These are phyloP conservation scores for Rhadinocentrus ornatus DNA, from an alignment of 2,797 vertebrate species.

Conservation along the genomic window DNA sequence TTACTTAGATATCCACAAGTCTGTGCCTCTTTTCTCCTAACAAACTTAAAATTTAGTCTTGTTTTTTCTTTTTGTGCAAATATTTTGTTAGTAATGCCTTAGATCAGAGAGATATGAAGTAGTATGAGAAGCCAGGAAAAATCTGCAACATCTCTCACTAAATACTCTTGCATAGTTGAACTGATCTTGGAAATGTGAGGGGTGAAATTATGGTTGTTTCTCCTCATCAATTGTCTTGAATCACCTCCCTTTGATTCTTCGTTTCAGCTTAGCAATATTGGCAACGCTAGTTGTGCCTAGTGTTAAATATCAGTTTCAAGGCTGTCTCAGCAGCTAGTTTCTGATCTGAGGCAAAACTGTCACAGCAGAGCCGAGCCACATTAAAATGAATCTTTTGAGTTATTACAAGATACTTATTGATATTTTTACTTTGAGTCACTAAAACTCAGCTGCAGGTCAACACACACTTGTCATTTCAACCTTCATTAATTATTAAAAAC, in stretches of 20 bases:
- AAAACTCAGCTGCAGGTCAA: constrained; percentile 1
- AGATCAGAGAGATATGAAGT: constrained; percentile 10
- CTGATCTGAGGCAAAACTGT: background rate
- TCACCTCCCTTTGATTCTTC: constrained; percentile 23
- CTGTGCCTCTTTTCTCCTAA: constrained; percentile 36
- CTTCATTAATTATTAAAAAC: background rate
- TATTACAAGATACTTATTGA: constrained; percentile 2
- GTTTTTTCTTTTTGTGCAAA: constrained; percentile 15
- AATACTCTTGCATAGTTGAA: constrained; percentile 20
- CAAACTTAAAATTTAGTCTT: constrained; percentile 16
- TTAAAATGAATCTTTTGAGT: constrained; percentile 3
- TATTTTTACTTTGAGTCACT: constrained; percentile 19
- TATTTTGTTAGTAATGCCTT: constrained; percentile 17
- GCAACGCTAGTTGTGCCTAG: constrained; percentile 27
- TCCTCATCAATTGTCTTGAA: constrained; percentile 8
- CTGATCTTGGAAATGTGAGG: constrained; percentile 10
- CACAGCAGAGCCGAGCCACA: background rate
- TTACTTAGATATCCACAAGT: constrained; percentile 26
- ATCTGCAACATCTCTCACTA: constrained; percentile 15
- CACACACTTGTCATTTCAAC: background rate
- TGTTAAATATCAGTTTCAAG: constrained; percentile 16
- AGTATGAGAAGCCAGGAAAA: constrained; percentile 20
- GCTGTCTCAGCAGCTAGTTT: background rate
- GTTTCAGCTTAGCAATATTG: constrained; percentile 10
- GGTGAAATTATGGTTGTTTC: constrained; percentile 11